These are phyloP conservation scores for Tyrannus savana DNA, from an alignment of 2,113 vertebrate species.

Conservation along the genomic window DNA sequence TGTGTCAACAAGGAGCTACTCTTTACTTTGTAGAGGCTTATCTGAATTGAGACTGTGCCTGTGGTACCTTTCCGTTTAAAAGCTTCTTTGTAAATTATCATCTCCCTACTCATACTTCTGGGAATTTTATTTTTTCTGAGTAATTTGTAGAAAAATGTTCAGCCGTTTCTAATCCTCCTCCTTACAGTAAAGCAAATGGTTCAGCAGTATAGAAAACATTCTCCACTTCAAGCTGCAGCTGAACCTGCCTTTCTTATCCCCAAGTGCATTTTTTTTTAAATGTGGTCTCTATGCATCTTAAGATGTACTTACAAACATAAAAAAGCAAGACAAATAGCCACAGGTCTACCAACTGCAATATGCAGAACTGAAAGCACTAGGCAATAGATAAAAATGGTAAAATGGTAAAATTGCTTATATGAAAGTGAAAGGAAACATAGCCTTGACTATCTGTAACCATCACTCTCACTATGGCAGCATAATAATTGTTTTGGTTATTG, in stretches of 20 bases:
- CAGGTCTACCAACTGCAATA: not conserved
- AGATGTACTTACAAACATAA: not conserved
- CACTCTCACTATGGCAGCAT: not conserved
- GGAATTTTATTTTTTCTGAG: not conserved
- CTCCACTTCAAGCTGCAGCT: not conserved
- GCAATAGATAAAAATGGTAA: not conserved
- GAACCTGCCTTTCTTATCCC: not conserved
- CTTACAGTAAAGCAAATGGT: not conserved
- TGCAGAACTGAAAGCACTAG: not conserved
- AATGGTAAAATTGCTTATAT: not conserved
- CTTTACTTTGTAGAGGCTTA: not conserved
- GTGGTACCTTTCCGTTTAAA: not conserved
- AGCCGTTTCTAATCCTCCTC: not conserved
- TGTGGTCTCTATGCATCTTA: not conserved
- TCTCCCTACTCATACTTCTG: not conserved
- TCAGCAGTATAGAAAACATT: not conserved
- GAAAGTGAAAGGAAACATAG: not conserved
- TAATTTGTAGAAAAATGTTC: not conserved
- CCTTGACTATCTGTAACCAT: not conserved
- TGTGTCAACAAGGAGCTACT: not conserved
- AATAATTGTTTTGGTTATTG: not conserved
- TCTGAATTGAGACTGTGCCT: not conserved
- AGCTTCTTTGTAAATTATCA: not conserved
- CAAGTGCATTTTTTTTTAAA: not conserved
- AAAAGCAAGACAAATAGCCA: not conserved